Base-by-base conservation (phyloP, 2,888 invertebrate genomes). In the Candidula unifasciata region DNA sequence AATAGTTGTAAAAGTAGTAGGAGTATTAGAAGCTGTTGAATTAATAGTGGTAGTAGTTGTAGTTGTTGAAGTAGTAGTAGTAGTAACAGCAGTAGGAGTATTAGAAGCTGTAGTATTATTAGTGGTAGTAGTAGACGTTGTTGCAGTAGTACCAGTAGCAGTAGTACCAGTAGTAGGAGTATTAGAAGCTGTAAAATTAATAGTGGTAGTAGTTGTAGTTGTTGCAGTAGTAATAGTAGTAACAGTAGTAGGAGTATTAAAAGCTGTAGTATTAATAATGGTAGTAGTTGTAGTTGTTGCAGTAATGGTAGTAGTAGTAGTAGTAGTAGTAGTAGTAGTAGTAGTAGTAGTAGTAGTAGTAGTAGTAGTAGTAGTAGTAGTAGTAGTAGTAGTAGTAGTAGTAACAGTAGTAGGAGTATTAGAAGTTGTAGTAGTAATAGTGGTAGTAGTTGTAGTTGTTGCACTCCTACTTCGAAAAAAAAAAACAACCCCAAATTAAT, bases 301-400 rank as follows among this genome's bases (percentile, higher is more conserved):
- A 78, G 60, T 57, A 78, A 33, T 78, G 27, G 60, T 78, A 78
- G 60, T 78, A 78, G 60, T 78, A 78, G 60, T 57, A 78, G 60
- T 78, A 78, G 60, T 78, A 78, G 37, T 35, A 44, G 37, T 24
- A 27, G 37, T 76, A 44, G 37, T 35, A 52, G 27, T 37, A 2
- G 60, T 60, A 60, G 60, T 60, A 60, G 60, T 60, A 2, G 60
- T 60, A 1, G 60, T 24, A 18, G n/a, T 21, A 18, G n/a, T 0
- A 18, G n/a, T 60, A 13, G 60, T 60, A 13, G 60, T 1, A 13
- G 60, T 60, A 13, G 60, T 60, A 13, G 60, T 60, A 13, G 60
- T 2, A 13, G 60, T 24, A 13, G 3, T 60, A 13, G 60, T 60
- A 13, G 60, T 60, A 13, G 60, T 60, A 13, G 60, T 54, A 54